Conservation (phyloP, 2,888 invertebrate genomes). For the Acrocera orbiculus region DNA sequence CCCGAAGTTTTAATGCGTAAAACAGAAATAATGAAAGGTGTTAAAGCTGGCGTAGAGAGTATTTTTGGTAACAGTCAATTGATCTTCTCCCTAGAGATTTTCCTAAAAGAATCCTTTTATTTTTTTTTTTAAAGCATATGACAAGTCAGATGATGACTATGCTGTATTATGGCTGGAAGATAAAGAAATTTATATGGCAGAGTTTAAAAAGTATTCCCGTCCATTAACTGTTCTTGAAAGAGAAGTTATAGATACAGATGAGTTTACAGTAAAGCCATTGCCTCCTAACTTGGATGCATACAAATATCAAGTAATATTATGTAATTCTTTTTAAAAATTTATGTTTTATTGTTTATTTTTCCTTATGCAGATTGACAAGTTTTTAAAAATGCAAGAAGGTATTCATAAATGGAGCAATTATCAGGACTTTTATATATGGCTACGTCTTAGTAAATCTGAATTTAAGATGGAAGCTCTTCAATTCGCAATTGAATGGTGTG, state of each 20-base stretch:
- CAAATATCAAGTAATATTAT: constrained; percentile 42
- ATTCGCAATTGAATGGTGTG: no score
- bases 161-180: constrained; percentile 82
- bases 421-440: constrained; percentile 62
- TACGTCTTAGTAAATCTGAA: constrained; percentile 56
- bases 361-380: constrained; percentile 68
- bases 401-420: constrained; percentile 48
- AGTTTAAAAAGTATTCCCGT: constrained; percentile 62
- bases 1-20: no score
- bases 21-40: constrained; percentile 1
- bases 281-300: constrained; percentile 57
- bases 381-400: constrained; percentile 48
- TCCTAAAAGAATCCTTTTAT: no score
- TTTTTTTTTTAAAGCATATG: no score
- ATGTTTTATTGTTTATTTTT: constrained; percentile 2
- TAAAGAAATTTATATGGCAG: constrained; percentile 50
- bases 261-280: constrained; percentile 26
- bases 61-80: no score
- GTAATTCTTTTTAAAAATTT: no score
- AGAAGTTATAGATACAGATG: constrained; percentile 33
- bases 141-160: no score
- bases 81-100: no score
- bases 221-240: constrained; percentile 54
- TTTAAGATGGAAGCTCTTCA: constrained; percentile 48
- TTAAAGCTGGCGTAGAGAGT: no score